Percentiles rank a stretch among this genome's conserved stretches.
Evolutionary conservation across 2,113 vertebrate genomes (phyloP).

Genomic region (Prunella fulvescens): DNA sequence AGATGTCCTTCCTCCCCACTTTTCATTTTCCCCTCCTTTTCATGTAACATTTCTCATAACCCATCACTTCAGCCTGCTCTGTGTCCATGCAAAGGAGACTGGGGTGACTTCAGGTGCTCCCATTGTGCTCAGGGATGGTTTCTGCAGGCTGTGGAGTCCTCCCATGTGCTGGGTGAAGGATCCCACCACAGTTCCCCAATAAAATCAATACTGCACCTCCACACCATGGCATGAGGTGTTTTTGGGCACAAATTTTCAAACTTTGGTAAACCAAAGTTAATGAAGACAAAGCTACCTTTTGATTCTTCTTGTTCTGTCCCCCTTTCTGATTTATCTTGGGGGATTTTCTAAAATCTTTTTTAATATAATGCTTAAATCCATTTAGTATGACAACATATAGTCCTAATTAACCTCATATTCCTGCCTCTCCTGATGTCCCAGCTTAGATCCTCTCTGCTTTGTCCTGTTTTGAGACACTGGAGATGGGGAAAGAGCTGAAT

Average conservation of each 20-base stretch:
- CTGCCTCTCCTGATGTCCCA: background rate
- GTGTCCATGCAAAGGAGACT: background rate
- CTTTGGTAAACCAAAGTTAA: background rate
- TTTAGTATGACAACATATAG: background rate
- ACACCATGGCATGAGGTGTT: too few relatives aligned
- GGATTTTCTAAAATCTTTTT: background rate
- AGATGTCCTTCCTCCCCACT: background rate
- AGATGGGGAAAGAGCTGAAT: background rate
- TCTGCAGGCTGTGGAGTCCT: background rate
- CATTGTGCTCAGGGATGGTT: background rate
- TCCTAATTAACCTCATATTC: background rate
- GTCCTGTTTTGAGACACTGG: background rate
- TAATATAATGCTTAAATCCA: background rate
- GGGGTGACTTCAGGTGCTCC: background rate
- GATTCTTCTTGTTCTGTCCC: background rate
- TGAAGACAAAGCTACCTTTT: background rate
- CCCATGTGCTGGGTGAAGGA: background rate
- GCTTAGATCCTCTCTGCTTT: background rate
- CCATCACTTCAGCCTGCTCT: background rate
- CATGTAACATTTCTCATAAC: background rate
- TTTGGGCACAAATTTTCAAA: background rate
- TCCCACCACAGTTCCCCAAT: background rate
- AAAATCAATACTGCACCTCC: background rate
- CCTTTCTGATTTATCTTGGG: background rate
- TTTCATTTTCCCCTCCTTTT: background rate